phyloP scores from a whole-genome alignment of 2,113 vertebrate species.

The Trichechus manatus region DNA sequence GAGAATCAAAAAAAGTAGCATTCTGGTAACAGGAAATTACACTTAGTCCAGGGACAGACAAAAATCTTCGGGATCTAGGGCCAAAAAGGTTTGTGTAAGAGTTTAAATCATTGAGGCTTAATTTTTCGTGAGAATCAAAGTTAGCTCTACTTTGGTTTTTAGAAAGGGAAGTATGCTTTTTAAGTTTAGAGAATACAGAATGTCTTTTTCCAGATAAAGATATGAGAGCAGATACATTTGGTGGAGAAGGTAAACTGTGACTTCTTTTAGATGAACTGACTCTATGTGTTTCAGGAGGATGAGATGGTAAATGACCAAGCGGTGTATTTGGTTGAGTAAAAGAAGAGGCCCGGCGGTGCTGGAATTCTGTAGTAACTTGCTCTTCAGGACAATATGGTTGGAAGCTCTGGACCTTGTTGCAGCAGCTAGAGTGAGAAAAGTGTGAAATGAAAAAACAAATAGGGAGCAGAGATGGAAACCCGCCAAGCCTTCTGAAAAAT shows the following conservation, averaged over 20 bases:
- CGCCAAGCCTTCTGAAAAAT: neutral
- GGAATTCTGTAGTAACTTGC: neutral
- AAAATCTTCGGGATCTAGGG: neutral
- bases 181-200: neutral
- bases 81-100: neutral
- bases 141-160: constrained; percentile 50
- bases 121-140: constrained; percentile 65
- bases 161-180: neutral
- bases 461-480: neutral
- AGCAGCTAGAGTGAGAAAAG: constrained; percentile 75
- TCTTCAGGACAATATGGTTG: neutral
- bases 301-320: neutral
- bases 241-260: neutral
- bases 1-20: neutral
- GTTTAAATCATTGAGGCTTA: neutral
- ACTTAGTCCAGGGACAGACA: constrained; percentile 37
- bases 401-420: constrained; percentile 32
- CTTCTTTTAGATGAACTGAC: neutral
- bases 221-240: neutral
- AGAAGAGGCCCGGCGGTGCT: neutral
- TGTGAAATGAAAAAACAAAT: constrained; percentile 62
- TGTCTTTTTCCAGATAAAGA: neutral
- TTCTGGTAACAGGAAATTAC: constrained; percentile 57
- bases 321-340: rapidly evolving
- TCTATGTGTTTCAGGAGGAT: neutral